Base-by-base conservation (phyloP, 2,113 vertebrate genomes). In the Hydropotes inermis region DNA sequence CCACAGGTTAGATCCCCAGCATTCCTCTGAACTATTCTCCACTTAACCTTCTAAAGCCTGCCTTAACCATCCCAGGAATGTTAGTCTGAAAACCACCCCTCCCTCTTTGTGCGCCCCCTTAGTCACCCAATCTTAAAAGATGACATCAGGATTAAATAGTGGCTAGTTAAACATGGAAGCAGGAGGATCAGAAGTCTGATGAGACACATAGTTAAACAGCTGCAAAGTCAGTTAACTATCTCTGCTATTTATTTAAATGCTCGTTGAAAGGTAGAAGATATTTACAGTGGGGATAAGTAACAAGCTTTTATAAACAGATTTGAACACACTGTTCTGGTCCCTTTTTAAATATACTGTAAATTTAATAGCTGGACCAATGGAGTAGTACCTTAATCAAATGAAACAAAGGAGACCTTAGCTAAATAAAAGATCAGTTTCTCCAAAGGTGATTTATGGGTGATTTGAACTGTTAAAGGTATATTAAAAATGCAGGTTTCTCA, bases 131-230 rank as follows among this genome's bases (percentile, higher is more conserved):
- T 86, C 76, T 36, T 79, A 94, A 97, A 89, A 91, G 33, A 92
- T 70, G 50, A 86, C 67, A 85, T 79, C 84, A 97, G 50, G 14
- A 96, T 86, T 64, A 97, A 96, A 96, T 54, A 96, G 89, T 54
- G 89, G 87, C 61, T 95, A 91, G 78, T 93, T 95, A 95, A 96
- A 95, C 15, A 54, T 21, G 58, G 36, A 96, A 94, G 47, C 30
- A 97, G 36, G 70, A 97, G 45, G 17, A 95, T 76, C 61, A 91
- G 52, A 33, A 87, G 60, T 96, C 85, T 87, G 64, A 91, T 39
- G 21, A 95, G 45, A 94, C 52, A 87, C 8, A 74, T 11, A 79
- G 43, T 61, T 87, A 94, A 95, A 85, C 6, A 86, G 30, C 28
- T 89, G 50, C 45, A 64, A 91, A 97, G 39, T n/a, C 47, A 85